Conservation (phyloP, 2,888 invertebrate genomes). For the Caenorhabditis sp. region DNA sequence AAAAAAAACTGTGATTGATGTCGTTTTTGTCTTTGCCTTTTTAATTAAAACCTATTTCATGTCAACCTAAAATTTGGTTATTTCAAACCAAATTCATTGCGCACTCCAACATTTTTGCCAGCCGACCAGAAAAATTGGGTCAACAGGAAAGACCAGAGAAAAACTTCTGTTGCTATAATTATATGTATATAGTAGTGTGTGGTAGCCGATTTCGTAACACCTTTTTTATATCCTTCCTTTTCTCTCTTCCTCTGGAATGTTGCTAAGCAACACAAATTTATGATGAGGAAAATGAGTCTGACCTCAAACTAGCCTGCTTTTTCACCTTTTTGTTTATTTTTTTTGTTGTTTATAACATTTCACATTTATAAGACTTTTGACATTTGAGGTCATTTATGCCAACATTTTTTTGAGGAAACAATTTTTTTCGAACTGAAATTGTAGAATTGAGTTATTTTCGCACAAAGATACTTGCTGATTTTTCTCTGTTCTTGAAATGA, state of each 20-base stretch:
- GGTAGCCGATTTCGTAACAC: conserved; percentile 26
- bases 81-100: not conserved
- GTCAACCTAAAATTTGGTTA: not conserved
- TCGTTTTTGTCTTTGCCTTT: too few species aligned
- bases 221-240: conserved; percentile 11
- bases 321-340: not conserved
- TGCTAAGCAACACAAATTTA: conserved; percentile 22
- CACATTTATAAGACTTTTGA: too few species aligned
- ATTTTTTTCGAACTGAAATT: too few species aligned
- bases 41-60: not conserved
- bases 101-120: not conserved
- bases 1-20: too few species aligned
- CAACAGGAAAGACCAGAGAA: not conserved
- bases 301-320: conserved; percentile 4
- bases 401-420: too few species aligned
- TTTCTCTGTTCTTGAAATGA: too few species aligned
- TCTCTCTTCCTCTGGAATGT: conserved; percentile 15
- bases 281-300: not conserved
- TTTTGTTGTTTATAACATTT: not conserved
- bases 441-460: too few species aligned
- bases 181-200: not conserved
- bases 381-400: too few species aligned
- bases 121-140: not conserved
- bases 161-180: not conserved
- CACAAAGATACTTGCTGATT: too few species aligned